These are phyloP conservation scores for Xanthia icteritia DNA, from an alignment of 2,888 invertebrate genomes.

Conservation along the genomic window DNA sequence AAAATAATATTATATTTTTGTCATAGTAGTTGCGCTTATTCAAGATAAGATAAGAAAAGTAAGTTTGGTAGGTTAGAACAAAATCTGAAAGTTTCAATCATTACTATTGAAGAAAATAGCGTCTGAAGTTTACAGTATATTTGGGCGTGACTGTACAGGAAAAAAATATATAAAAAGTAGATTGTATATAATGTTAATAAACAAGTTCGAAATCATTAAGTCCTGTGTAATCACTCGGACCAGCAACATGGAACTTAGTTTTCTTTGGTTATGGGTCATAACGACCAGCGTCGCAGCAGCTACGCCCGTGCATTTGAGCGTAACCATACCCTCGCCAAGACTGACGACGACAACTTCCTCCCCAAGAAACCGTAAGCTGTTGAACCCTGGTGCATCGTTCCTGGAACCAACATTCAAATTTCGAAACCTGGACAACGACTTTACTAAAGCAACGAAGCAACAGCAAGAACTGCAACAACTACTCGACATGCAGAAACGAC, in stretches of 20 bases:
- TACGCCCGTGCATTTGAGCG: background rate
- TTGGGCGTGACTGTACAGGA: constrained; percentile 2
- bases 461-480: background rate
- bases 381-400: background rate
- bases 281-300: background rate
- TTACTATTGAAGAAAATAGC: background rate
- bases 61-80: background rate
- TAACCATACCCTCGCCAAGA: background rate
- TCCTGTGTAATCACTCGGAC: background rate
- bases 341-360: background rate
- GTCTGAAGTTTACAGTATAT: background rate
- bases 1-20: too few species aligned
- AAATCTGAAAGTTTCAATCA: background rate
- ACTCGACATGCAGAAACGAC: background rate
- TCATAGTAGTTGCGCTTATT: too few species aligned
- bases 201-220: background rate
- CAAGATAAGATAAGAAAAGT: background rate
- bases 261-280: background rate
- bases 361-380: background rate
- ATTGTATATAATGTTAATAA: background rate
- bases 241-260: background rate
- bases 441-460: background rate
- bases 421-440: background rate
- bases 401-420: background rate
- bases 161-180: background rate